Conservation (phyloP, 2,113 vertebrate species). For the Colistium nudipinnis region DNA sequence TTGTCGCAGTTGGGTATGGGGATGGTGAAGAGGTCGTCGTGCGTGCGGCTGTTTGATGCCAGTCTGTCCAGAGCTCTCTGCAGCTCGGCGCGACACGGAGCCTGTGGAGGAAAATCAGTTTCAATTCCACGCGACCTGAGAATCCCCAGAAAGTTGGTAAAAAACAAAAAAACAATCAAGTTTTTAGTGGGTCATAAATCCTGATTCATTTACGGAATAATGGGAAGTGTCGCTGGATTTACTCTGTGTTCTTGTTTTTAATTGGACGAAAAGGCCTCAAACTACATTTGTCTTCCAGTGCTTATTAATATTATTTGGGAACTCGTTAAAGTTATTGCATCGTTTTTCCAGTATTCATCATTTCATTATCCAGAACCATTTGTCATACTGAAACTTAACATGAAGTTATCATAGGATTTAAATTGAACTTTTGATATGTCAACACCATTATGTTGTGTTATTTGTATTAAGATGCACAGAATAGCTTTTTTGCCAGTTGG, state of each 20-base stretch:
- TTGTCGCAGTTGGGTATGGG: slow-evolving; percentile 96
- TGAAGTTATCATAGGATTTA: background rate
- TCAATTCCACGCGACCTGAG: too few species aligned
- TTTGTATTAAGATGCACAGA: background rate
- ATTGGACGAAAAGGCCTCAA: background rate
- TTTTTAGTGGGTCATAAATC: background rate
- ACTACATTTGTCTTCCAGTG: background rate
- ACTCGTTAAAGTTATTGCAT: background rate
- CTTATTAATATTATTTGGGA: slow-evolving; percentile 3
- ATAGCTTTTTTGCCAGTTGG: background rate
- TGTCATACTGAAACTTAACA: background rate
- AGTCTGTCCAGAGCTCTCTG: slow-evolving; percentile 89
- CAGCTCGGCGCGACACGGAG: slow-evolving; percentile 90
- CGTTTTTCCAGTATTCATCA: background rate
- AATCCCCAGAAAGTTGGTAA: background rate
- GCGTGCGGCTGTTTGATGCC: slow-evolving; percentile 88
- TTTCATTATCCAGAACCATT: too few species aligned
- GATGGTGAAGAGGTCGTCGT: slow-evolving; percentile 90
- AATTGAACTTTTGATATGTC: background rate
- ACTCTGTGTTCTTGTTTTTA: background rate
- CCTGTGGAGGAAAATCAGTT: slow-evolving; percentile 72
- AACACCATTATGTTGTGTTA: background rate
- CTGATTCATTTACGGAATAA: background rate
- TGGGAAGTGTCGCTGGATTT: background rate
- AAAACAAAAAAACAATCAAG: background rate